Evolutionary conservation across 1,140 invertebrate species (phyloP), one percentile per base, ranked within the genome.

Genomic region (Neotoxoptera formosana): DNA sequence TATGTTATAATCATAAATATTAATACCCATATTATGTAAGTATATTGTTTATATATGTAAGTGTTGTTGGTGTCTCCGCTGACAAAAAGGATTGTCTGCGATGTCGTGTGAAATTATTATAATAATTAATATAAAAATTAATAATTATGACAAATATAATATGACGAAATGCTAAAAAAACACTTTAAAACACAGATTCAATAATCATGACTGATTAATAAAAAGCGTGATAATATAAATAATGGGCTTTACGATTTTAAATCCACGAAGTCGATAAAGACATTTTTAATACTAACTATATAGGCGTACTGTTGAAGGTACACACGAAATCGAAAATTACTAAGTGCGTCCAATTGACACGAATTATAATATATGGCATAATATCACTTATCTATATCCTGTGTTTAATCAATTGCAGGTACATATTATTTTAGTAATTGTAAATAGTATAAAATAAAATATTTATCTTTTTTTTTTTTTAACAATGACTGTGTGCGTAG

Each of bases 1-100:
- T 76, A 76, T n/a, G n/a, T n/a, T n/a, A n/a, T 76, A 76, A 76
- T n/a, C 60, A 76, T 76, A n/a, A 76, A 76, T 67, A n/a, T 67
- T 67, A 67, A n/a, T 76, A n/a, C n/a, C 4, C n/a, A n/a, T 11
- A 0, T 14, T 11, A 0, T 14, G 17, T 76, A 76, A 76, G n/a
- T n/a, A 11, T 41, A 14, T 67, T 17, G 30, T 6, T 14, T n/a
- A 0, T n/a, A 2, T 17, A 67, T 0, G 8, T n/a, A n/a, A 67
- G 9, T 4, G 8, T 60, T 60, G 56, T 30, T 30, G 25, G 60
- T 30, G 30, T 20, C 30, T 76, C 30, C 30, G 60, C 14, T 20
- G 60, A 17, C 0, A n/a, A 76, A n/a, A 76, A n/a, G n/a, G n/a
- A 76, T 20, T 20, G 60, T 76, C 14, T 4, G n/a, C 21, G 51